Conservation (phyloP, 2,113 vertebrate genomes). For the Echinops telfairi region DNA sequence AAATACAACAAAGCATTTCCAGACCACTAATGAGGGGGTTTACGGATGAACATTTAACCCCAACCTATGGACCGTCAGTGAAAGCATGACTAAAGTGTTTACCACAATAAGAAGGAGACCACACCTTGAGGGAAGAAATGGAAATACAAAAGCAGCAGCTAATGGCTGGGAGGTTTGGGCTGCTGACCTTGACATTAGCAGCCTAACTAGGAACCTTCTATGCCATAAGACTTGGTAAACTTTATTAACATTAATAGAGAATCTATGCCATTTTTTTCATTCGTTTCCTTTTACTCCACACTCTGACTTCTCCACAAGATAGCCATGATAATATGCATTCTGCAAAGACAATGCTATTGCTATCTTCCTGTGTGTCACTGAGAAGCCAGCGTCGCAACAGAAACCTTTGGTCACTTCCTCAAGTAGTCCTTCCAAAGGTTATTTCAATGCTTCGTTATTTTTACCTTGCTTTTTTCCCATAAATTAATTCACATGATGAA, state of each 20-base stretch:
- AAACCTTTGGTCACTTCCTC: slow-evolving; percentile 22
- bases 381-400: background rate
- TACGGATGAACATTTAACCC: no score
- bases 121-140: no score
- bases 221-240: background rate
- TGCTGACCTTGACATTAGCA: no score
- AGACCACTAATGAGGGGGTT: no score
- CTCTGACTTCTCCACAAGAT: background rate
- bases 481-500: background rate
- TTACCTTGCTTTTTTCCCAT: slow-evolving; percentile 28
- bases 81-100: no score
- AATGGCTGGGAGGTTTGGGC: no score
- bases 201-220: no score
- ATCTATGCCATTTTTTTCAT: background rate
- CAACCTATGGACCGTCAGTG: no score
- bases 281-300: slow-evolving; percentile 36
- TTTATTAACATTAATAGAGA: background rate
- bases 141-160: no score
- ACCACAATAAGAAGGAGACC: no score
- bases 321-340: background rate
- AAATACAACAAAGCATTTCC: no score
- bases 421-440: slow-evolving; percentile 30
- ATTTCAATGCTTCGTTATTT: slow-evolving; percentile 52
- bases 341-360: slow-evolving; percentile 25
- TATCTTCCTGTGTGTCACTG: background rate